Evolutionary conservation across 2,797 vertebrate genomes (phyloP).

Genomic region (Pseudocheirus occidentalis): DNA sequence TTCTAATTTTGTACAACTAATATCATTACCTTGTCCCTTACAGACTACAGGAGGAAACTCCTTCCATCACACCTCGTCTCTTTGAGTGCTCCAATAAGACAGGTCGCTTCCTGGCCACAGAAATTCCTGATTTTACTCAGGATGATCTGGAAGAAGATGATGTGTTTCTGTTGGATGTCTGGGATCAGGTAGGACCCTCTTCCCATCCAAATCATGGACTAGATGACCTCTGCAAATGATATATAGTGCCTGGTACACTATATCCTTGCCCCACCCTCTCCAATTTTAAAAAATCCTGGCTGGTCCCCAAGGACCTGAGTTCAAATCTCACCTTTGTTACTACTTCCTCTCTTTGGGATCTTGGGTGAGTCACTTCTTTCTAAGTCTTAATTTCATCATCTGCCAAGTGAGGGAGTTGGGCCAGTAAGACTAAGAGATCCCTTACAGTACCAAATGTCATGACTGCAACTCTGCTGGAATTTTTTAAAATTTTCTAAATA

Average conservation of each 20-base stretch:
- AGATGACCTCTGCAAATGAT: too few species aligned
- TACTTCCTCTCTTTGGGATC: neutral
- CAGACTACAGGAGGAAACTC: slow-evolving; percentile 88
- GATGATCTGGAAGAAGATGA: slow-evolving; percentile 91
- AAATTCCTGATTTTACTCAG: slow-evolving; percentile 89
- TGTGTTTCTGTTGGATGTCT: slow-evolving; percentile 89
- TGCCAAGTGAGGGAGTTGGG: neutral
- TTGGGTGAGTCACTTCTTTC: neutral
- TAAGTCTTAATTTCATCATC: neutral
- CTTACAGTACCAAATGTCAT: neutral
- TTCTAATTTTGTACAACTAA: neutral
- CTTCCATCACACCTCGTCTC: slow-evolving; percentile 84
- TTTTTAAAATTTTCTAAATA: neutral
- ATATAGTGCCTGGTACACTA: fast-evolving
- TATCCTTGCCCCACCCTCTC: neutral
- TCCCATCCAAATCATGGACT: neutral
- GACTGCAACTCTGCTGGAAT: neutral
- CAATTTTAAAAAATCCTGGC: neutral
- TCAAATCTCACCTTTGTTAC: neutral
- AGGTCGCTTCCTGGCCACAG: slow-evolving; percentile 88
- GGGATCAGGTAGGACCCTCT: slow-evolving; percentile 88
- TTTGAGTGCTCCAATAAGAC: slow-evolving; percentile 93
- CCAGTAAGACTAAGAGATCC: neutral
- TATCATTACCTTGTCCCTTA: neutral
- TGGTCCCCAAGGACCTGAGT: neutral